These are phyloP conservation scores for Falco columbarius DNA, from an alignment of 2,797 vertebrate species.

Conservation along the genomic window DNA sequence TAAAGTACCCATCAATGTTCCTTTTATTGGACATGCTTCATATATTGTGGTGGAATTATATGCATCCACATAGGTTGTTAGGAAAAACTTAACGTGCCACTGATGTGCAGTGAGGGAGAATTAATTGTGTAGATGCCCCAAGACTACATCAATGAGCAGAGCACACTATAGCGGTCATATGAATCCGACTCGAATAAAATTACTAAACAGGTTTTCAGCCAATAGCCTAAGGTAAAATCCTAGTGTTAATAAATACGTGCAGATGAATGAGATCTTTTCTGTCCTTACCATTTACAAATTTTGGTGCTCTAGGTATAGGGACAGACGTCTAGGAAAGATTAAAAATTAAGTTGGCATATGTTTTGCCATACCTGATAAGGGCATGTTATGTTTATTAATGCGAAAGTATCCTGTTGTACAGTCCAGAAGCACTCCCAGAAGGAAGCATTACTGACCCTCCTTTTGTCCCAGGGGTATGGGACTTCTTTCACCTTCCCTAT, in stretches of 20 bases:
- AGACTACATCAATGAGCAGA: slow-evolving; percentile 63
- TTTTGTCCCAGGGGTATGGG: background rate
- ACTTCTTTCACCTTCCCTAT: background rate
- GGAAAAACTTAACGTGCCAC: slow-evolving; percentile 75
- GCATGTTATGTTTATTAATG: background rate
- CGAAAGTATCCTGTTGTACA: background rate
- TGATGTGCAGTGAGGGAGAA: slow-evolving; percentile 76
- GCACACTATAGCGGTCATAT: slow-evolving; percentile 66
- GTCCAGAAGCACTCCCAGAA: background rate
- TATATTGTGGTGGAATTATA: slow-evolving; percentile 76
- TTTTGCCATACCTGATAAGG: slow-evolving; percentile 27
- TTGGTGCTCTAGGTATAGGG: slow-evolving; percentile 42
- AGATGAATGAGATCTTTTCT: slow-evolving; percentile 69
- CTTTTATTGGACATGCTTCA: slow-evolving; percentile 78
- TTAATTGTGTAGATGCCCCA: slow-evolving; percentile 77
- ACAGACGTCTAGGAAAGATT: slow-evolving; percentile 42
- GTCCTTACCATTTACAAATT: slow-evolving; percentile 59
- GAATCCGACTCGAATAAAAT: slow-evolving; percentile 73
- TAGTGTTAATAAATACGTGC: slow-evolving; percentile 71
- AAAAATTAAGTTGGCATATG: slow-evolving; percentile 23
- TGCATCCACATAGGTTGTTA: slow-evolving; percentile 72
- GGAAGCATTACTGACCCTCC: background rate
- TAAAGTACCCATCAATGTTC: slow-evolving; percentile 74
- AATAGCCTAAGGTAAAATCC: slow-evolving; percentile 74
- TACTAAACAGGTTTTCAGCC: slow-evolving; percentile 67